Conservation (phyloP, 2,888 invertebrate species). For the Papilio gigon region DNA sequence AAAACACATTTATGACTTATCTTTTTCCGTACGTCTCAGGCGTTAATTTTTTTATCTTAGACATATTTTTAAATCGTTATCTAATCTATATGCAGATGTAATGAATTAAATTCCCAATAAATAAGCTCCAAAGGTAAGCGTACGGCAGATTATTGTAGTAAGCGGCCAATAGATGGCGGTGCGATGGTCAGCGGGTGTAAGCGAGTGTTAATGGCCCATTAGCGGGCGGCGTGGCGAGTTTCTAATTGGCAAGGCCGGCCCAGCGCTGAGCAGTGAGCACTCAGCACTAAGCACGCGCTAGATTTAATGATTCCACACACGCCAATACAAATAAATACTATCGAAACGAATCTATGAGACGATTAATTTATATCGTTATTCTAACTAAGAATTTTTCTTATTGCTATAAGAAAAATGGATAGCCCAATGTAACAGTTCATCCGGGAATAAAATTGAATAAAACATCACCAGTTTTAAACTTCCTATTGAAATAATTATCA, state of each 20-base stretch:
- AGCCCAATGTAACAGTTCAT: background rate
- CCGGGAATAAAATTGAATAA: background rate
- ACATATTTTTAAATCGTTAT: no score
- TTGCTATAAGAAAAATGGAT: background rate
- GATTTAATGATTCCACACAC: constrained; percentile 68
- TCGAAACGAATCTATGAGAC: constrained; percentile 31
- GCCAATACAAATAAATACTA: constrained; percentile 50
- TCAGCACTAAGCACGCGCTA: constrained; percentile 45
- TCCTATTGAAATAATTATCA: no score
- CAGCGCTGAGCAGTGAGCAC: background rate
- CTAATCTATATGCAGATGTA: no score
- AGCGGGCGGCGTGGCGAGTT: constrained; percentile 60
- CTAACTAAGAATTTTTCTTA: constrained; percentile 4
- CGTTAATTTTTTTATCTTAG: no score
- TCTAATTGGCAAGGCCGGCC: constrained; percentile 63
- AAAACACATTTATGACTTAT: no score
- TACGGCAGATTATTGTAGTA: constrained; percentile 46
- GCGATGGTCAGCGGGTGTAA: constrained; percentile 47
- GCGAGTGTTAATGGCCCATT: constrained; percentile 79
- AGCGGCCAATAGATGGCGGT: constrained; percentile 58
- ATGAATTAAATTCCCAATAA: no score
- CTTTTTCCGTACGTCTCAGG: no score
- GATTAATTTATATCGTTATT: constrained; percentile 30
- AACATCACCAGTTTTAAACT: background rate
- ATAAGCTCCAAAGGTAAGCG: background rate